These are phyloP conservation scores for Amblyornis subalaris DNA, from an alignment of 2,113 vertebrate species.

Conservation along the genomic window DNA sequence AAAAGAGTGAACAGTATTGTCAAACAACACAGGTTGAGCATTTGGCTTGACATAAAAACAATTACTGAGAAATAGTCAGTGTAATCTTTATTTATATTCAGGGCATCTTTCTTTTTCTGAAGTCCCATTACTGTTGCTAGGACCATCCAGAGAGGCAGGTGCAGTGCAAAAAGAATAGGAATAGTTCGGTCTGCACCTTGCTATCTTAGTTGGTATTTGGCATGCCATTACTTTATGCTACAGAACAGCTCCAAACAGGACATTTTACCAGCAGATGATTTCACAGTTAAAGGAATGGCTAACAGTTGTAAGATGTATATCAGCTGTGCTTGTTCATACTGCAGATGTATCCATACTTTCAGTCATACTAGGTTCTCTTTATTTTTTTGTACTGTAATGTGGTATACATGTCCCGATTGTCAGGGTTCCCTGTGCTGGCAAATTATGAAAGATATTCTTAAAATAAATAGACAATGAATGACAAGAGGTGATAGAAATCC, in stretches of 20 bases:
- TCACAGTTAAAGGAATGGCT: neutral
- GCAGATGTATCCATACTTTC: neutral
- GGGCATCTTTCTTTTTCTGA: neutral
- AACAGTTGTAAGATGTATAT: neutral
- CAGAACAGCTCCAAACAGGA: neutral
- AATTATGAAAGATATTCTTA: neutral
- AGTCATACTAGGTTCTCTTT: neutral
- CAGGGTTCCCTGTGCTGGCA: neutral
- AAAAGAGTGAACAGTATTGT: neutral
- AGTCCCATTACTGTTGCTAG: neutral
- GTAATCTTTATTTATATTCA: neutral
- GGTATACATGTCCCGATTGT: fast-evolving
- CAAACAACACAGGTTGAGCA: neutral
- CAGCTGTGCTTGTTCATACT: neutral
- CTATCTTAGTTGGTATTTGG: neutral
- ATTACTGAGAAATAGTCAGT: neutral
- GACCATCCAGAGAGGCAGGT: neutral
- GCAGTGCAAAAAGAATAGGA: neutral
- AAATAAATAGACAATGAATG: neutral
- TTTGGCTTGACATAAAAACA: neutral
- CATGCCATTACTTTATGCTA: neutral
- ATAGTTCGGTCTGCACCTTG: neutral
- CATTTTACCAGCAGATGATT: neutral
- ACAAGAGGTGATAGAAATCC: neutral
- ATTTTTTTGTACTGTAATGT: neutral